phyloP scores from a whole-genome alignment of 2,113 vertebrate species.

The Phalacrocorax aristotelis region DNA sequence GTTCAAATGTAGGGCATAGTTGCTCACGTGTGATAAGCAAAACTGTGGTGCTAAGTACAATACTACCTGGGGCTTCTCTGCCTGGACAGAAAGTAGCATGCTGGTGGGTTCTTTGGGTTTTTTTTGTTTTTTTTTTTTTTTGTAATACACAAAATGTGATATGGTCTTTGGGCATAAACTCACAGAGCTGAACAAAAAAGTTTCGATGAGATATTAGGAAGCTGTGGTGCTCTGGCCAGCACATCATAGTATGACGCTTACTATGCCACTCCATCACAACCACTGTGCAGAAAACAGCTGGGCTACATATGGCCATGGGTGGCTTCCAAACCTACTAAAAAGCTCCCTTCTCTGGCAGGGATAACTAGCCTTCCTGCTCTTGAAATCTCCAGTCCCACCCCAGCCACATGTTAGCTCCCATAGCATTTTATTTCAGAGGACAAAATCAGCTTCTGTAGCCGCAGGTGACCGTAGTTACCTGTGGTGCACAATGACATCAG shows the following conservation, averaged over 20 bases:
- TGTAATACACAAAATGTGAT: neutral
- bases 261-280: neutral
- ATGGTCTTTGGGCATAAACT: neutral
- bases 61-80: neutral
- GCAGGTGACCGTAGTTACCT: neutral
- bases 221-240: neutral
- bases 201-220: neutral
- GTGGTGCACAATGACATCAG: neutral
- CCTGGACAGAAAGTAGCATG: neutral
- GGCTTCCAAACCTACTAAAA: conserved; percentile 41
- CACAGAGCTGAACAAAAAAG: neutral
- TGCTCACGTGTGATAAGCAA: neutral
- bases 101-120: neutral
- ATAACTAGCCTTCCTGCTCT: neutral
- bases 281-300: conserved; percentile 52
- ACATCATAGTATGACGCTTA: neutral
- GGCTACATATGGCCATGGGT: conserved; percentile 19
- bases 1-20: neutral
- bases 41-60: neutral
- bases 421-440: neutral
- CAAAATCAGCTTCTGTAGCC: neutral
- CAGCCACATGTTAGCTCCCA: neutral
- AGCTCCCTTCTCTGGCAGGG: conserved; percentile 24
- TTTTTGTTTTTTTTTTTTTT: neutral
- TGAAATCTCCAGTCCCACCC: neutral